Percentiles rank a stretch among this genome's conserved stretches.
Conservation (phyloP, 2,888 invertebrate species). For the Brenthis ino region DNA sequence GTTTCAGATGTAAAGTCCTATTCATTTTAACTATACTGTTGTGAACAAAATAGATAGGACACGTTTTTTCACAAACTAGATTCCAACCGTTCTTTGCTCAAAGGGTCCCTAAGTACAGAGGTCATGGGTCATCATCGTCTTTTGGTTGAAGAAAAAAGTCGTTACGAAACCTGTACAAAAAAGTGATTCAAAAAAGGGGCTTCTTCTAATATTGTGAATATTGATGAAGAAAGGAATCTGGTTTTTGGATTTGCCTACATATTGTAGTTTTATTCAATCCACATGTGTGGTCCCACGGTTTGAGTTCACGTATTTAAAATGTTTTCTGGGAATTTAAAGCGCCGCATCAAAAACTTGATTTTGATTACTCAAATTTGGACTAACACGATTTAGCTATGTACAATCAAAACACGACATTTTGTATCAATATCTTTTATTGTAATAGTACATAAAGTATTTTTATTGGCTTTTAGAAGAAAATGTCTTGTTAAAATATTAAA, state of each 20-base stretch:
- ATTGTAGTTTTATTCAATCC: conserved; percentile 57
- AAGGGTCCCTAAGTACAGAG: conserved; percentile 60
- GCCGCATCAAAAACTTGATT: conserved; percentile 58
- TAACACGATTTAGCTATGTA: conserved; percentile 6
- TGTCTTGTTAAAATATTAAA: background rate
- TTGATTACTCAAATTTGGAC: conserved; percentile 27
- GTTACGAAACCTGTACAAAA: conserved; percentile 71
- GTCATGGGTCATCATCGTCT: conserved; percentile 78
- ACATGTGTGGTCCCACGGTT: conserved; percentile 78
- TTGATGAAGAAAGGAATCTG: conserved; percentile 81
- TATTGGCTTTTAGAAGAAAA: background rate
- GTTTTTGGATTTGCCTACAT: conserved; percentile 69
- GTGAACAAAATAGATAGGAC: conserved; percentile 54
- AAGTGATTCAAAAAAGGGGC: conserved; percentile 73
- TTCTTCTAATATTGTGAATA: conserved; percentile 81
- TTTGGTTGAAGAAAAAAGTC: conserved; percentile 75
- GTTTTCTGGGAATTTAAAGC: conserved; percentile 55
- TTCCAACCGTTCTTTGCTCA: conserved; percentile 62
- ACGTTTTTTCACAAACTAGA: conserved; percentile 78
- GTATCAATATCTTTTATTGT: conserved; percentile 1
- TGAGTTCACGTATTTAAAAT: conserved; percentile 58
- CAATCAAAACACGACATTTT: conserved; percentile 9
- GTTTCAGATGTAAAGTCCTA: conserved; percentile 57
- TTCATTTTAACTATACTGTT: conserved; percentile 47
- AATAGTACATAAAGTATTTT: background rate